These are phyloP conservation scores for Leptopilina syphax DNA, from an alignment of 2,888 invertebrate genomes.

Conservation along the genomic window DNA sequence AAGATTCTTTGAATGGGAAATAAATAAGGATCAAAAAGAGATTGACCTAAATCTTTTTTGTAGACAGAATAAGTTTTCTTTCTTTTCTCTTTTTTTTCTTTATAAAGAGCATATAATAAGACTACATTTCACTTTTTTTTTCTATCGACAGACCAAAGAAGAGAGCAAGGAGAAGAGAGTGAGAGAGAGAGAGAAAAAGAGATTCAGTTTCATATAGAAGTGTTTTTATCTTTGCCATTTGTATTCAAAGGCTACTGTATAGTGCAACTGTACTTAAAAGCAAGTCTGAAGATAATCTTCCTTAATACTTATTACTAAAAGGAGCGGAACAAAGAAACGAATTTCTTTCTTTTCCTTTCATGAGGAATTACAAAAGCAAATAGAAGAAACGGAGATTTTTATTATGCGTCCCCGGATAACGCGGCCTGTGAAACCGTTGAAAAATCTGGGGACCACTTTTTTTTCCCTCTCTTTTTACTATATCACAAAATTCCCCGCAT, in stretches of 20 bases:
- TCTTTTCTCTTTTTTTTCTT: not conserved
- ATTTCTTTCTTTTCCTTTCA: slow-evolving; percentile 30
- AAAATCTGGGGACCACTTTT: slow-evolving; percentile 20
- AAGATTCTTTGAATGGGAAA: not conserved
- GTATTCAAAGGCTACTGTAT: slow-evolving; percentile 5
- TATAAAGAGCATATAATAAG: not conserved
- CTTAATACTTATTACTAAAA: slow-evolving; percentile 24
- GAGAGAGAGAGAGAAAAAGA: not conserved
- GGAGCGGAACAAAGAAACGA: slow-evolving; percentile 26
- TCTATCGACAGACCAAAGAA: not conserved
- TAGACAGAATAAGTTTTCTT: not conserved
- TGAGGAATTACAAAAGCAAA: slow-evolving; percentile 16
- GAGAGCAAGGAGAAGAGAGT: no score
- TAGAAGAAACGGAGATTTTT: slow-evolving; percentile 13
- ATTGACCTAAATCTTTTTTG: not conserved
- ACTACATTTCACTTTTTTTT: not conserved
- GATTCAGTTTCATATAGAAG: not conserved
- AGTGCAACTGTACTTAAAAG: slow-evolving; percentile 11
- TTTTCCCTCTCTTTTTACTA: not conserved
- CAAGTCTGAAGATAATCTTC: slow-evolving; percentile 24
- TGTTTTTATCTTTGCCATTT: slow-evolving; percentile 20
- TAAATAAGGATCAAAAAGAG: not conserved
- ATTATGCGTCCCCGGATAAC: slow-evolving; percentile 15
- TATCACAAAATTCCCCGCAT: slow-evolving; percentile 17
- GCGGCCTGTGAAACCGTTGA: not conserved